Evolutionary conservation across 2,113 vertebrate genomes (phyloP).

Genomic region (Neodontobutis hainanensis): DNA sequence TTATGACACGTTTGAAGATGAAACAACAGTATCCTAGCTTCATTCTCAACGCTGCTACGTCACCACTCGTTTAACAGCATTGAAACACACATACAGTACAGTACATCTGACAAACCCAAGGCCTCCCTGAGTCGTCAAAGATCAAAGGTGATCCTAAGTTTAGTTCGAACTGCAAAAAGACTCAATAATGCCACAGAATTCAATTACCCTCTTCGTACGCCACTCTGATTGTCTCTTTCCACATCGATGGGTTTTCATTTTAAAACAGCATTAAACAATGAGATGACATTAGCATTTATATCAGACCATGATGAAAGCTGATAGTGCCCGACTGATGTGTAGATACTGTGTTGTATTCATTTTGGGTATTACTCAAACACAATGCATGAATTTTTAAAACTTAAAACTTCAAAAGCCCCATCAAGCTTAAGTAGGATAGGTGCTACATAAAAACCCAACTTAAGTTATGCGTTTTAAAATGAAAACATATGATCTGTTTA

Average conservation of each 20-base stretch:
- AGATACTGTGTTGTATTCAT: no score
- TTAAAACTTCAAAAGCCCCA: no score
- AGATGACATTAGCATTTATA: no score
- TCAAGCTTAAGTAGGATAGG: no score
- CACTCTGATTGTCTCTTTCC: constrained; percentile 57
- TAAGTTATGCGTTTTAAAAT: neutral
- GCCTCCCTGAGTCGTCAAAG: constrained; percentile 74
- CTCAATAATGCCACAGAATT: constrained; percentile 14
- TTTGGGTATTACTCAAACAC: no score
- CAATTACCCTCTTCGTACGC: constrained; percentile 7
- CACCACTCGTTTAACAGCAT: constrained; percentile 25
- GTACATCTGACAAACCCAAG: constrained; percentile 28
- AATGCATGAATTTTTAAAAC: no score
- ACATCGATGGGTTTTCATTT: neutral
- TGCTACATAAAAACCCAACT: constrained; percentile 11
- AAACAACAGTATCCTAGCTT: no score
- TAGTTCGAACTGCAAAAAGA: constrained; percentile 31
- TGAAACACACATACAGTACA: constrained; percentile 20
- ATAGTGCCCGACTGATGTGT: no score
- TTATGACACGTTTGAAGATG: no score
- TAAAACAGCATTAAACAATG: neutral
- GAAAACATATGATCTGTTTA: neutral
- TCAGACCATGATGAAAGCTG: no score
- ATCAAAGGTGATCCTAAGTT: constrained; percentile 46
- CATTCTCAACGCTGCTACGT: constrained; percentile 36